Evolutionary conservation across 2,888 invertebrate species (phyloP).

Genomic region (Hoplodrina blanda): DNA sequence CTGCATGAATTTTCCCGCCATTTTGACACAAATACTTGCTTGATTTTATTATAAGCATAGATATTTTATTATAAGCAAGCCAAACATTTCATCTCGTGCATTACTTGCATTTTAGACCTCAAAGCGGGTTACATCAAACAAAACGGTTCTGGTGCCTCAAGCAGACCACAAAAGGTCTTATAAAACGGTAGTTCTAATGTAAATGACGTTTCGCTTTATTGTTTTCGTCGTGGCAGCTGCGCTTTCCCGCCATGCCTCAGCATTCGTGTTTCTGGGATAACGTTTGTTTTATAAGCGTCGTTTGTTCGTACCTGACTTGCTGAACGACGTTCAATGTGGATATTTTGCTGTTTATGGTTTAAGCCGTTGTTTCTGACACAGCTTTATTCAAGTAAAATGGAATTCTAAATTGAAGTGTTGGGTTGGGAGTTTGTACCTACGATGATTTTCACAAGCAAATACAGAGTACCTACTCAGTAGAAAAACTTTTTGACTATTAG

Average conservation of each 20-base stretch:
- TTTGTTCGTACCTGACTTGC: constrained; percentile 38
- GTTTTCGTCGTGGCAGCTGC: constrained; percentile 62
- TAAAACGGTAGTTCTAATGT: constrained; percentile 66
- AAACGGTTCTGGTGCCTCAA: constrained; percentile 47
- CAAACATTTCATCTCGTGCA: constrained; percentile 8
- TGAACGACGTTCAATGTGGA: constrained; percentile 41
- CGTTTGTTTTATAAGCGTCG: constrained; percentile 57
- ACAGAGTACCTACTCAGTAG: too few species aligned
- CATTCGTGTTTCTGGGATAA: constrained; percentile 70
- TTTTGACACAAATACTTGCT: too few species aligned
- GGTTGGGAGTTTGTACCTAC: background rate
- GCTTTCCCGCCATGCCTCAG: constrained; percentile 67
- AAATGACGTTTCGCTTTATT: constrained; percentile 67
- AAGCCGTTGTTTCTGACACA: constrained; percentile 39
- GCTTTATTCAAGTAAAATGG: constrained; percentile 16
- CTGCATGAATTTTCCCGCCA: too few species aligned
- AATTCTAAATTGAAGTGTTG: constrained; percentile 8
- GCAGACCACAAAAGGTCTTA: constrained; percentile 60
- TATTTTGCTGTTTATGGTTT: constrained; percentile 44
- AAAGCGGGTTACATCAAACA: constrained; percentile 40
- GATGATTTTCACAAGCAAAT: background rate
- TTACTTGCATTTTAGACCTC: constrained; percentile 29
- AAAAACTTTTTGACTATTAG: too few species aligned
- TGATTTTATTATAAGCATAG: too few species aligned
- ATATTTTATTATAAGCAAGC: too few species aligned